phyloP scores from a whole-genome alignment of 2,888 invertebrate genomes.

The Seladonia tumulorum region DNA sequence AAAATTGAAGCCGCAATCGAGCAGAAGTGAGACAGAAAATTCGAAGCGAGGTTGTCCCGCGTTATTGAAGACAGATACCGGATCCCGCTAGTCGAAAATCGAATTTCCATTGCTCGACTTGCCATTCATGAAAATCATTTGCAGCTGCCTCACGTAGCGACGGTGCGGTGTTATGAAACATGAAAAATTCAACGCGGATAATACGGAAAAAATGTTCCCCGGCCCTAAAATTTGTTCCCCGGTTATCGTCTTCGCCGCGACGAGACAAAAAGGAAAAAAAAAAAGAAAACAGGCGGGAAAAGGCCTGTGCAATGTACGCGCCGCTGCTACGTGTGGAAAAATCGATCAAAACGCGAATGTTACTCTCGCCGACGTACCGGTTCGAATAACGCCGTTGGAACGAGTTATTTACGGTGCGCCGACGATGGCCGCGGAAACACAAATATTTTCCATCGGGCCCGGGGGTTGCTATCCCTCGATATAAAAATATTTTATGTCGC shows the following conservation, averaged over 20 bases:
- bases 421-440: constrained; percentile 30
- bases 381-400: constrained; percentile 23
- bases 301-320: neutral
- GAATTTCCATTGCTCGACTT: constrained; percentile 3
- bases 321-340: neutral
- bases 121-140: constrained; percentile 44
- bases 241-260: constrained; percentile 42
- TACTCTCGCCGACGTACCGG: neutral
- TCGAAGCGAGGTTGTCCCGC: neutral
- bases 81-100: neutral
- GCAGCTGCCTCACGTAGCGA: constrained; percentile 60
- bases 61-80: neutral
- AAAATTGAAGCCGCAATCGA: neutral
- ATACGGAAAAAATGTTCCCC: constrained; percentile 20
- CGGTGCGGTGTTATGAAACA: constrained; percentile 27
- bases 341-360: constrained; percentile 51
- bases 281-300: neutral
- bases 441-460: constrained; percentile 46
- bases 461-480: constrained; percentile 17
- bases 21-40: neutral
- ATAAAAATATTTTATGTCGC: constrained; percentile 62
- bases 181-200: constrained; percentile 66
- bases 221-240: constrained; percentile 49
- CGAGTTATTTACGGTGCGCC: constrained; percentile 50
- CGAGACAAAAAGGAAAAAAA: neutral